Conservation (phyloP, 2,113 vertebrate genomes). For the Ia io region DNA sequence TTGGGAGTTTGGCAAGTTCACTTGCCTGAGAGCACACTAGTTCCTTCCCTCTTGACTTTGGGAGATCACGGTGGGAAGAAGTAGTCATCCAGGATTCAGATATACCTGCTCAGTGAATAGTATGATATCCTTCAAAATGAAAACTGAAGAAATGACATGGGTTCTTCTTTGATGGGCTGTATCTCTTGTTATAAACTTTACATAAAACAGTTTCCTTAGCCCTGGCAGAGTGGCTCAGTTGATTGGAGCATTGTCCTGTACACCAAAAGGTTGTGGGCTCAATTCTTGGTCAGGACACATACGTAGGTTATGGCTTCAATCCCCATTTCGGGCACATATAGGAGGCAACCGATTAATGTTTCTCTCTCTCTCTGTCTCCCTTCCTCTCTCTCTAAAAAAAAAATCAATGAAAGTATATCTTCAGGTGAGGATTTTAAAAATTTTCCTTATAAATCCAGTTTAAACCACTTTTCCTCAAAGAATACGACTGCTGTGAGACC, state of each 20-base stretch:
- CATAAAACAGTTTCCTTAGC: too few relatives aligned
- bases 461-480: not conserved
- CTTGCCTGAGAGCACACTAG: not conserved
- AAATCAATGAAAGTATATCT: too few relatives aligned
- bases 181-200: not conserved
- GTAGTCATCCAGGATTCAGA: not conserved
- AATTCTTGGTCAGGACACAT: too few relatives aligned
- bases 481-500: not conserved
- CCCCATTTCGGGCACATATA: too few relatives aligned
- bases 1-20: not conserved
- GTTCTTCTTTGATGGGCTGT: not conserved
- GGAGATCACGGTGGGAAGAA: not conserved
- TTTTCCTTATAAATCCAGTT: not conserved
- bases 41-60: not conserved
- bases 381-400: too few relatives aligned
- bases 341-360: too few relatives aligned
- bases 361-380: too few relatives aligned
- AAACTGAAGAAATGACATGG: not conserved
- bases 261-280: too few relatives aligned
- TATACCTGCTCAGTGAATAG: not conserved
- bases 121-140: not conserved
- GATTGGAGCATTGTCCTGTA: too few relatives aligned
- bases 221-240: too few relatives aligned
- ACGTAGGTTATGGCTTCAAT: too few relatives aligned
- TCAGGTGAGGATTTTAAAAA: not conserved